Evolutionary conservation across 1,140 invertebrate genomes (phyloP).

Genomic region (Arion vulgaris): DNA sequence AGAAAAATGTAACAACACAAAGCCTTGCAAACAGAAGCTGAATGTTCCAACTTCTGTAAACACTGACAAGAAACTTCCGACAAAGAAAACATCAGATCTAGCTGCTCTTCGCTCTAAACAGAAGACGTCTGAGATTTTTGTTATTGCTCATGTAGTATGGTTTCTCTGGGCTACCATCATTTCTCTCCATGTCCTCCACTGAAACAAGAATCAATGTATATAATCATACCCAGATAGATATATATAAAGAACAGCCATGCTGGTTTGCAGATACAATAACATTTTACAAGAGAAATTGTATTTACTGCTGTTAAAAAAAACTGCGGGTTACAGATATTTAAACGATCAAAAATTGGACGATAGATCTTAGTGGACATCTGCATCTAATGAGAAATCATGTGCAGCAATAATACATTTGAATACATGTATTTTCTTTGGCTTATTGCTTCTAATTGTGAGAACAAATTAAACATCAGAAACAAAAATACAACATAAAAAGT

Average conservation of each 20-base stretch:
- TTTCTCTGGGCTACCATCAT: conserved; percentile 90
- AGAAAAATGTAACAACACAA: too few relatives aligned
- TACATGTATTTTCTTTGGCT: too few relatives aligned
- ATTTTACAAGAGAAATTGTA: background rate
- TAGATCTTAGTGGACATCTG: too few relatives aligned
- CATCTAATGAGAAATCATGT: too few relatives aligned
- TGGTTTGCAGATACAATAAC: background rate
- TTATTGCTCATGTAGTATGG: conserved; percentile 94
- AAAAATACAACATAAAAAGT: too few relatives aligned
- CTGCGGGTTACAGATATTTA: too few relatives aligned
- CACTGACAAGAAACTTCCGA: background rate
- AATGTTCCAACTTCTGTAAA: background rate
- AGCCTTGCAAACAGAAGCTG: too few relatives aligned
- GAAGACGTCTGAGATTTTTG: conserved; percentile 20
- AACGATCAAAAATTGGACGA: too few relatives aligned
- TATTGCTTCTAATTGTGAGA: too few relatives aligned
- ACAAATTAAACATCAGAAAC: too few relatives aligned
- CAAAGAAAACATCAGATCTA: background rate
- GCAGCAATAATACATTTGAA: too few relatives aligned
- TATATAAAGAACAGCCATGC: background rate
- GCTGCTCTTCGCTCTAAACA: conserved; percentile 1
- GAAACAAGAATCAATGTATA: conserved; percentile 35
- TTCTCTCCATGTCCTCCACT: conserved; percentile 96
- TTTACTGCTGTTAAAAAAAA: too few relatives aligned
- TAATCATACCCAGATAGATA: background rate